These are phyloP conservation scores for Himalopsyche japonica DNA, from an alignment of 2,888 invertebrate species.

Conservation along the genomic window DNA sequence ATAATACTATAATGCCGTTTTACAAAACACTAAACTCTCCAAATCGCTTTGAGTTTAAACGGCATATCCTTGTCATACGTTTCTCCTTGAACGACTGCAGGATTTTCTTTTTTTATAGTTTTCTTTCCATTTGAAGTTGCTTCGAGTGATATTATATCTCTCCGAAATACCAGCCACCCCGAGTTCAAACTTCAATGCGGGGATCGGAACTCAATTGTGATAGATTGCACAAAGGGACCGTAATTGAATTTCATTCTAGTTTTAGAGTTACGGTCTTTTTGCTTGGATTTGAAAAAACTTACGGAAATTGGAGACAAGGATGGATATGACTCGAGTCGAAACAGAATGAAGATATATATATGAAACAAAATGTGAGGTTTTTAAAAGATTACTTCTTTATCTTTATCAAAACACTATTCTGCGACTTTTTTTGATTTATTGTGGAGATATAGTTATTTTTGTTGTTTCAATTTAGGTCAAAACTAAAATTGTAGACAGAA, in stretches of 20 bases:
- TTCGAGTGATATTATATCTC: background rate
- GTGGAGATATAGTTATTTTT: too few relatives aligned
- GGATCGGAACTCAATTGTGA: background rate
- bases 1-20: too few relatives aligned
- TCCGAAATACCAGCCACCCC: background rate
- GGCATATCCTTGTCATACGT: too few relatives aligned
- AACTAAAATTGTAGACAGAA: too few relatives aligned
- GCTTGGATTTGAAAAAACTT: background rate
- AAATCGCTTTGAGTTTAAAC: too few relatives aligned
- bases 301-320: background rate
- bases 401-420: too few relatives aligned
- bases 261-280: background rate
- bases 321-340: background rate
- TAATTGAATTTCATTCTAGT: background rate
- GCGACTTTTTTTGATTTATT: too few relatives aligned
- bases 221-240: background rate
- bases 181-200: background rate
- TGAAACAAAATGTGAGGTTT: too few relatives aligned
- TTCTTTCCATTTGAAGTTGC: background rate
- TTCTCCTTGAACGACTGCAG: too few relatives aligned
- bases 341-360: background rate
- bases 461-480: too few relatives aligned
- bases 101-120: background rate
- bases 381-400: too few relatives aligned
- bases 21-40: too few relatives aligned